phyloP scores from a whole-genome alignment of 2,888 invertebrate genomes.

The Beris morrisii region DNA sequence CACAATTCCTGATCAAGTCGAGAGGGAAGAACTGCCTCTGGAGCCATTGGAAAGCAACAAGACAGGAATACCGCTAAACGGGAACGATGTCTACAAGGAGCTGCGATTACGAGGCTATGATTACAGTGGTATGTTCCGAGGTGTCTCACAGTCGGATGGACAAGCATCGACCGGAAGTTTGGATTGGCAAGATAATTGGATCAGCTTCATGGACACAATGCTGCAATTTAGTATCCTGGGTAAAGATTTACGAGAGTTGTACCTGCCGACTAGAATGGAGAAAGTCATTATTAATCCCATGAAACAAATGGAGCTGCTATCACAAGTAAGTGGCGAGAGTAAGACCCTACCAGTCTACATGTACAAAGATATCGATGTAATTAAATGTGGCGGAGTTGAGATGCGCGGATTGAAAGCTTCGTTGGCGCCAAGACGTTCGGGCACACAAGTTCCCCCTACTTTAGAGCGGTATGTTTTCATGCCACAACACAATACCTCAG shows the following conservation, averaged over 20 bases:
- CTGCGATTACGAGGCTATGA: slow-evolving; percentile 84
- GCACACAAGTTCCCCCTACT: slow-evolving; percentile 75
- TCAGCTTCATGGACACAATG: slow-evolving; percentile 95
- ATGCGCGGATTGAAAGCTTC: slow-evolving; percentile 88
- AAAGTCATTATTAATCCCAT: slow-evolving; percentile 78
- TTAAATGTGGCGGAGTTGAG: slow-evolving; percentile 83
- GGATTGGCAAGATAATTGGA: slow-evolving; percentile 89
- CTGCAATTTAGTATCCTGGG: slow-evolving; percentile 88
- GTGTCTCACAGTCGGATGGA: slow-evolving; percentile 74
- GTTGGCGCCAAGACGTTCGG: slow-evolving; percentile 82
- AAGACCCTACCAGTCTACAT: slow-evolving; percentile 64
- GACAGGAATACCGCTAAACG: slow-evolving; percentile 60
- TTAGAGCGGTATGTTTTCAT: slow-evolving; percentile 83
- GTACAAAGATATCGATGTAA: slow-evolving; percentile 71
- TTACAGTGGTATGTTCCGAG: slow-evolving; percentile 79
- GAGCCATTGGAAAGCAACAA: slow-evolving; percentile 58
- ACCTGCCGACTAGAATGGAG: slow-evolving; percentile 85
- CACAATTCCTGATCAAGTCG: slow-evolving; percentile 64
- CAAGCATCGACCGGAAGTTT: slow-evolving; percentile 72
- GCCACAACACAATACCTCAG: slow-evolving; percentile 68
- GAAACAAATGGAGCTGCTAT: slow-evolving; percentile 62
- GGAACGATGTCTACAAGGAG: slow-evolving; percentile 83
- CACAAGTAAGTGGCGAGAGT: slow-evolving; percentile 45
- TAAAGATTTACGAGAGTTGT: slow-evolving; percentile 73
- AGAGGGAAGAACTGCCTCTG: slow-evolving; percentile 65